Conservation (phyloP, 2,888 invertebrate genomes). For the Bombyx huttoni region DNA sequence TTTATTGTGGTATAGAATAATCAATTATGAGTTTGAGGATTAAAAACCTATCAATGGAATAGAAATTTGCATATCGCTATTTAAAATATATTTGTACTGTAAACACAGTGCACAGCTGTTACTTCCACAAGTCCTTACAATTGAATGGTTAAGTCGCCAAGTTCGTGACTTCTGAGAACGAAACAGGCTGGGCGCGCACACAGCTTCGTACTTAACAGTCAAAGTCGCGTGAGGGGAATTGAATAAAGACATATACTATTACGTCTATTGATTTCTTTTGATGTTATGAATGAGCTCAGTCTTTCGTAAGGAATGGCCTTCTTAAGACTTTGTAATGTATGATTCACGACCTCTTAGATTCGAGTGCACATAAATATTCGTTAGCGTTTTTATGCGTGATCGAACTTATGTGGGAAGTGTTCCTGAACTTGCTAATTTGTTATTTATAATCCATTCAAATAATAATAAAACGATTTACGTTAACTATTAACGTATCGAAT, state of each 20-base stretch:
- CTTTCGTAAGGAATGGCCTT: constrained; percentile 30
- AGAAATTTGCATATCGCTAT: constrained; percentile 13
- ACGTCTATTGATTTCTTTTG: constrained; percentile 41
- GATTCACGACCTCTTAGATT: constrained; percentile 8
- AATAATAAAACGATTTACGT: neutral
- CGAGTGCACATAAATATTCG: neutral
- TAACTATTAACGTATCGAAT: no score
- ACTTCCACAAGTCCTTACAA: constrained; percentile 19
- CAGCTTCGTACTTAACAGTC: constrained; percentile 23
- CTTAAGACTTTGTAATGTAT: constrained; percentile 15
- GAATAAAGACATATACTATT: constrained; percentile 35
- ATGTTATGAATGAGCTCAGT: constrained; percentile 27
- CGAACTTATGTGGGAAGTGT: neutral
- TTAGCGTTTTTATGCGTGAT: neutral
- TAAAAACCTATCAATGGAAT: neutral
- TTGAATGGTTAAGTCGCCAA: constrained; percentile 17
- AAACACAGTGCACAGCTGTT: constrained; percentile 16
- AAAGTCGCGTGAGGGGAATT: constrained; percentile 24
- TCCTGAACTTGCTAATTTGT: neutral
- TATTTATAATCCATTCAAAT: neutral
- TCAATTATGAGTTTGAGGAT: no score
- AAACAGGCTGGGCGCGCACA: constrained; percentile 13
- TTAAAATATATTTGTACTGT: constrained; percentile 14
- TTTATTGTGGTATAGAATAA: no score
- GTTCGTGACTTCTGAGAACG: constrained; percentile 27